A percentile compares a stretch with the other conserved stretches of the same genome.
phyloP scores from a whole-genome alignment of 30 jellyfish, hydroid and myxozoan species.

The Aurelia coerulea region DNA sequence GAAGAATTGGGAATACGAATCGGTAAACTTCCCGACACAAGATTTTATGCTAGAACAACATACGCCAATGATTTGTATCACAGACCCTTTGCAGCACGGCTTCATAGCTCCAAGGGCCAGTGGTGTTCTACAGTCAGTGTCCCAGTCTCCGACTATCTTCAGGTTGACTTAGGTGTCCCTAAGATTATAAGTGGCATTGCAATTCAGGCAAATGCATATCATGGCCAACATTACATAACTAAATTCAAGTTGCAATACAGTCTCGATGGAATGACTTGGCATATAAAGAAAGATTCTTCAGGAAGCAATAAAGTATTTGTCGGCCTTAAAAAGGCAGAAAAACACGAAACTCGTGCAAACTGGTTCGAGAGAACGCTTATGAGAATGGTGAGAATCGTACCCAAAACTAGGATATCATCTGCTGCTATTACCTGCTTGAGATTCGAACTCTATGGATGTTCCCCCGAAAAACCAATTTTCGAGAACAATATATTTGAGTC shows the following conservation, averaged over 20 bases:
- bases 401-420: background rate
- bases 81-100: background rate
- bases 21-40: constrained; percentile 21
- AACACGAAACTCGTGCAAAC: too few species aligned
- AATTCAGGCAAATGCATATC: background rate
- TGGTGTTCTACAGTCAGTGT: constrained; percentile 32
- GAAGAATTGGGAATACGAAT: constrained; percentile 45
- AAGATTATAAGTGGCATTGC: constrained; percentile 34
- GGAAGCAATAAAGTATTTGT: too few species aligned
- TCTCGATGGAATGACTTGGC: background rate
- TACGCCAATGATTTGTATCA: background rate
- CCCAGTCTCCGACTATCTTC: constrained; percentile 47
- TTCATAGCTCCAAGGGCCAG: background rate
- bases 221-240: too few species aligned
- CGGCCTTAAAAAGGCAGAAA: too few species aligned
- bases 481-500: background rate
- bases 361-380: constrained; percentile 28
- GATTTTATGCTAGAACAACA: constrained; percentile 36
- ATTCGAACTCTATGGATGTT: constrained; percentile 56
- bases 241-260: background rate
- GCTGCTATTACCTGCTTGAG: constrained; percentile 18
- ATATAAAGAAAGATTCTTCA: background rate
- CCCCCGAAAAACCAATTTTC: background rate
- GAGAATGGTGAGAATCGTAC: constrained; percentile 24
- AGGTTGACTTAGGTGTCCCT: constrained; percentile 40